These are phyloP conservation scores for Triplophysa bombifrons DNA, from an alignment of 2,797 vertebrate species.

Conservation along the genomic window DNA sequence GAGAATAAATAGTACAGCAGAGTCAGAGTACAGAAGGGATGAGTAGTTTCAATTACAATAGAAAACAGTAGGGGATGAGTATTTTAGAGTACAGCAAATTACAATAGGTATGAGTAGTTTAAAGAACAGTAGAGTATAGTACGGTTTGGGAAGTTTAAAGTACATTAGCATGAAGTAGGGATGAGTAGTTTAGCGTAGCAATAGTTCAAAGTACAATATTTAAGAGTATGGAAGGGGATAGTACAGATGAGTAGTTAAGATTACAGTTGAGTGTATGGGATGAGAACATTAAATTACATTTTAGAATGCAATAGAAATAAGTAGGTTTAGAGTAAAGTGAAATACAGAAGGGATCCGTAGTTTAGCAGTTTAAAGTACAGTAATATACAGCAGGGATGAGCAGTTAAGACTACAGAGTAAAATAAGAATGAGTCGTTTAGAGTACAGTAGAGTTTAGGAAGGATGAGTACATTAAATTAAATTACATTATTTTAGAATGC, in stretches of 20 bases:
- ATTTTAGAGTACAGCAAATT: background rate
- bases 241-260: background rate
- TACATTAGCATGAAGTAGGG: background rate
- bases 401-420: background rate
- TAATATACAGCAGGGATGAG: background rate
- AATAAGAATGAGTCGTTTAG: background rate
- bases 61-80: too few species aligned
- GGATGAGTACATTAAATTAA: too few species aligned
- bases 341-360: background rate
- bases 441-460: too few species aligned
- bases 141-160: background rate
- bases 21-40: background rate
- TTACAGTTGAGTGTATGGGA: background rate
- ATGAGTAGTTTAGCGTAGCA: background rate
- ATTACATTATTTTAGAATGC: too few species aligned
- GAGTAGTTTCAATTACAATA: too few species aligned
- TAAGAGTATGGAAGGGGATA: background rate
- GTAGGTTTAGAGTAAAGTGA: background rate
- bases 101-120: background rate
- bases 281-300: background rate
- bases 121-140: background rate
- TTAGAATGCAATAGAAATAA: too few species aligned
- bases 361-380: too few species aligned
- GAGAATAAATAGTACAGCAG: background rate
- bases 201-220: background rate